Evolutionary conservation across 35 echinoderm and acorn worm species (phyloP).

Genomic region (Hemicentrotus pulcherrimus): DNA sequence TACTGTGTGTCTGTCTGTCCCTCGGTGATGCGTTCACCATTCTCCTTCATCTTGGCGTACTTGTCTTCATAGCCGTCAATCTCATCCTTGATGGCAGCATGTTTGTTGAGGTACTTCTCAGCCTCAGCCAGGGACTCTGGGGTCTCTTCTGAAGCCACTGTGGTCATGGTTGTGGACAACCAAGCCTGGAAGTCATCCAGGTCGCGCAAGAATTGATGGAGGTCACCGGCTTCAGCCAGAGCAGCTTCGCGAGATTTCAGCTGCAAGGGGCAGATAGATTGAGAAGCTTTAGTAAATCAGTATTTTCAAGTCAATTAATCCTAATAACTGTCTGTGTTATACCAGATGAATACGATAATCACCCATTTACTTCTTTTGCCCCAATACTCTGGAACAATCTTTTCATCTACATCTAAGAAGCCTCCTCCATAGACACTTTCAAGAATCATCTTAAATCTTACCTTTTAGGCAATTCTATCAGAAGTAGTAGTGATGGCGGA

Average conservation of each 20-base stretch:
- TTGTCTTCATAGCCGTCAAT: constrained; percentile 98
- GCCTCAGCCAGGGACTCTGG: constrained; percentile 93
- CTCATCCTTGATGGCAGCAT: constrained; percentile 99
- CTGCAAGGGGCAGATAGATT: constrained; percentile 23
- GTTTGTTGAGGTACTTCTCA: constrained; percentile 95
- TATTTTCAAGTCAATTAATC: background rate
- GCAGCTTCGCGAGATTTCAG: constrained; percentile 96
- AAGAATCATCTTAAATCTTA: too few relatives aligned
- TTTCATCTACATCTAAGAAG: too few relatives aligned
- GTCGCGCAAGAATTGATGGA: constrained; percentile 98
- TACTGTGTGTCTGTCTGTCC: constrained; percentile 99
- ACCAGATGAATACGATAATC: too few relatives aligned
- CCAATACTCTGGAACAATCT: too few relatives aligned
- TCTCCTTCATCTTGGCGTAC: constrained; percentile 98
- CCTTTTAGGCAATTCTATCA: too few relatives aligned
- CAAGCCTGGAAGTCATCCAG: constrained; percentile 99
- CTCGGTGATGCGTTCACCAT: constrained; percentile 88
- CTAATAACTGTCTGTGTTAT: too few relatives aligned
- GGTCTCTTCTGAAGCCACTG: constrained; percentile 95
- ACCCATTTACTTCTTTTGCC: too few relatives aligned
- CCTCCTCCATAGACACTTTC: too few relatives aligned
- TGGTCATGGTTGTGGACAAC: constrained; percentile 91
- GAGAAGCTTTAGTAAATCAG: background rate
- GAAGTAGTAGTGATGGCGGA: too few relatives aligned
- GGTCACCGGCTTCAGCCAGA: constrained; percentile 88